A percentile compares a stretch with the other conserved stretches of the same genome.
These are phyloP conservation scores for Electrophaes corylata DNA, from an alignment of 2,888 invertebrate genomes.

Conservation along the genomic window DNA sequence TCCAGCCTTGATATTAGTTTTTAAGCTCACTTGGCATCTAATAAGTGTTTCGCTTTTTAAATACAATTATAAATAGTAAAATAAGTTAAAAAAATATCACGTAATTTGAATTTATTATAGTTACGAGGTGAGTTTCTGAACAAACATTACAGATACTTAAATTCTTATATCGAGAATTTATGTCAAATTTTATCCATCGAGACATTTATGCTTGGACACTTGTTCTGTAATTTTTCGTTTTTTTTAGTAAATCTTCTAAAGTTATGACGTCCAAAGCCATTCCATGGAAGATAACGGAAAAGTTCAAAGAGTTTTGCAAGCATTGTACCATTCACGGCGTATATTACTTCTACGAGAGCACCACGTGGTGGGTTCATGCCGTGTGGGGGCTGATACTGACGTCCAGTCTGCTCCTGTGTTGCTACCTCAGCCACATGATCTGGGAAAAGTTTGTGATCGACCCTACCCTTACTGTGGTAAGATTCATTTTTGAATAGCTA, in stretches of 20 bases:
- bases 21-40: not conserved
- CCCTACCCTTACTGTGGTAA: conserved; percentile 74
- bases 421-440: conserved; percentile 67
- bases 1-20: not conserved
- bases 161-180: no score
- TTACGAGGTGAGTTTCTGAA: no score
- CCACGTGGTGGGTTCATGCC: conserved; percentile 43
- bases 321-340: conserved; percentile 67
- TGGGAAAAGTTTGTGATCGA: conserved; percentile 66
- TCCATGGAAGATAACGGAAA: conserved; percentile 25
- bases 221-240: not conserved
- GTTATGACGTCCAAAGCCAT: conserved; percentile 3
- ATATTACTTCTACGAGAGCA: conserved; percentile 57
- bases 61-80: no score
- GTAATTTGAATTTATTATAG: no score
- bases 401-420: conserved; percentile 56
- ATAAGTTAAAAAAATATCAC: not conserved
- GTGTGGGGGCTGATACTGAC: conserved; percentile 58
- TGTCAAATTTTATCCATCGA: no score
- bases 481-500: conserved; percentile 22
- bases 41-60: no score
- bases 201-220: no score
- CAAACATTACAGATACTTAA: no score
- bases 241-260: not conserved
- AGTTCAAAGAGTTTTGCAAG: conserved; percentile 54